Base-by-base conservation (phyloP, 2,113 vertebrate species). In the Clarias magur region DNA sequence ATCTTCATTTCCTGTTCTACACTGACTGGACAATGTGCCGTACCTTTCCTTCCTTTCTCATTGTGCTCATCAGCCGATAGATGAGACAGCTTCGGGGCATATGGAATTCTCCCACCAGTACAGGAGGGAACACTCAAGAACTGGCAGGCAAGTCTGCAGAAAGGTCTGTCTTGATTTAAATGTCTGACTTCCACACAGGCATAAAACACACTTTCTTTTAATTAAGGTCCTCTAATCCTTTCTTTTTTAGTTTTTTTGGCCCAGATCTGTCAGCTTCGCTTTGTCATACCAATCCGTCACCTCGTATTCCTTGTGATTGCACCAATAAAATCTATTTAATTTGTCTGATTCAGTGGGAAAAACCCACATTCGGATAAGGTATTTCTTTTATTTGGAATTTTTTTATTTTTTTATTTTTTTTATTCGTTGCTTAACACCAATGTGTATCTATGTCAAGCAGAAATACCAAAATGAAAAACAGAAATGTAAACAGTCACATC, bases 31-130 rank as follows among this genome's bases (percentile, higher is more conserved):
- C 89, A 91, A 92, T 87, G 90, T 89, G 90, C 90, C 93, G 93
- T 93, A 72, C 87, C 42, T 83, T 80, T 82, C 88, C 92, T 93
- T 95, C 93, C 90, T 89, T 94, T 93, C 93, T 93, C 94, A 94
- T 95, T 94, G 93, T 57, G 34, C 34, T 25, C 90, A 89, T 94
- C 94, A 93, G 85, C 90, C 88, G 89, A 76, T 85, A 88, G 27
- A 75, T 59, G 21, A 34, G 56, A 34, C 56, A 7, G 38, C 42
- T 23, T 75, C 38, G 1, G 38, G 7, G 57, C 30, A 17, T 70
- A 13, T 27, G 34, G 67, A 10, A 7, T 30, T 34, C 27, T 7
- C 48, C 48, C 7, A 21, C 68, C 27, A 38, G 16, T 70, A 30
- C 63, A 27, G 86, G 91, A 89, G 83, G 84, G 17, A 34, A 68